A percentile compares a stretch with the other conserved stretches of the same genome.
Evolutionary conservation across 1,140 invertebrate genomes (phyloP).

Genomic region (Luehdorfia chinensis): DNA sequence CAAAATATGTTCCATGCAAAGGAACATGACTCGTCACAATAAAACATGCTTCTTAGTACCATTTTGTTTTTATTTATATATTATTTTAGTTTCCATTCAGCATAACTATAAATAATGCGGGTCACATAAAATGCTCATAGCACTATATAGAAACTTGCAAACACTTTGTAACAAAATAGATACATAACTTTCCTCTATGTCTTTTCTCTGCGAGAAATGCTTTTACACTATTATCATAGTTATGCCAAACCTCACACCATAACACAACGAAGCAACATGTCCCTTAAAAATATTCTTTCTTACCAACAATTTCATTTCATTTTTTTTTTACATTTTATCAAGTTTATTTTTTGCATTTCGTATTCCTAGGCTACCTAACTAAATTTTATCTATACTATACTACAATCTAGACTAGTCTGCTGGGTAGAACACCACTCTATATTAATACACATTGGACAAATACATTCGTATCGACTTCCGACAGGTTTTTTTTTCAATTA

Average conservation of each 20-base stretch:
- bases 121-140: slow-evolving; percentile 78
- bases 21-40: slow-evolving; percentile 78
- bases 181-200: slow-evolving; percentile 74
- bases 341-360: slow-evolving; percentile 72
- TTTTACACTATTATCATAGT: slow-evolving; percentile 75
- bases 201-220: slow-evolving; percentile 72
- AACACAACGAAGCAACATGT: slow-evolving; percentile 78
- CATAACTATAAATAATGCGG: slow-evolving; percentile 78
- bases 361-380: slow-evolving; percentile 75
- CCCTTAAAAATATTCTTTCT: slow-evolving; percentile 78
- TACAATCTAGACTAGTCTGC: slow-evolving; percentile 77
- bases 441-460: slow-evolving; percentile 78
- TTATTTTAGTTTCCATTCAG: slow-evolving; percentile 76
- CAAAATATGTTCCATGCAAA: slow-evolving; percentile 79
- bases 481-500: slow-evolving; percentile 67
- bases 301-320: slow-evolving; percentile 77
- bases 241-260: slow-evolving; percentile 75
- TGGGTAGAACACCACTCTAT: slow-evolving; percentile 77
- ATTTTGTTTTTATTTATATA: slow-evolving; percentile 76
- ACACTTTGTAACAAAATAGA: slow-evolving; percentile 79
- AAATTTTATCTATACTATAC: slow-evolving; percentile 73
- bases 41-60: slow-evolving; percentile 78
- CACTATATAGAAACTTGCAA: slow-evolving; percentile 78
- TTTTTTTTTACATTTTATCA: slow-evolving; percentile 77
- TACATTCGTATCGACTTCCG: slow-evolving; percentile 70